Base-by-base conservation (phyloP, 2,797 vertebrate species). In the Amblyraja radiata region DNA sequence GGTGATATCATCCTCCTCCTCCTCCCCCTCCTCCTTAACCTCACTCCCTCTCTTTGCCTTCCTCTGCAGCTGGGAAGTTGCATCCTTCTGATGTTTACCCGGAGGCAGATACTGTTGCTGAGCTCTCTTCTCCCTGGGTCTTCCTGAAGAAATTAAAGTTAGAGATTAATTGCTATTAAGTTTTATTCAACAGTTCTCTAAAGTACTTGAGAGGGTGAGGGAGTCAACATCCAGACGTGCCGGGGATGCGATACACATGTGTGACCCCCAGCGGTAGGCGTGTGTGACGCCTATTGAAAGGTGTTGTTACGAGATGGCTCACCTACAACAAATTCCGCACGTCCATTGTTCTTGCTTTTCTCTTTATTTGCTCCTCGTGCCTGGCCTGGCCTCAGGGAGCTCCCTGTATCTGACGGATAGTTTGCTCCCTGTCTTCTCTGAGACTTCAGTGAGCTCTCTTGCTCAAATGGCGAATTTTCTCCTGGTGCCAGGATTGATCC, bases 281-380 rank as follows among this genome's bases (percentile, higher is more conserved):
- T 68, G 9, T 68, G 71, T 68, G 65, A 18, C 21, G 3, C 21
- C 46, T 46, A 46, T 46, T 46, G 46, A 46, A 46, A 46, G 2
- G 46, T 46, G 46, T 46, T 46, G 46, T 46, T 46, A 46, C 46
- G 46, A 46, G 46, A 46, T 46, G 10, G 3, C 90, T 92, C 71
- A 92, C 90, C 90, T n/a, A 92, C 68, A 54, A 92, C 71, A 76
- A 92, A 92, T 11, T 74, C 23, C 14, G 71, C 39, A 8, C 71
- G 90, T 46, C 46, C 39, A 76, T 76, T 92, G 11, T 54, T 73
- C 68, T 58, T 91, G 21, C 8, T 54, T 13, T 46, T 74, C 39
- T 54, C 71, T 28, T 25, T 92, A 5, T 36, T 68, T 10, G 6
- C 61, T 25, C 71, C 90, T 2, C 18, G 6, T 1, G 36, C n/a